A percentile compares a stretch with the other conserved stretches of the same genome.
phyloP scores from a whole-genome alignment of 1,140 invertebrate genomes.

The Rhysida immarginata region DNA sequence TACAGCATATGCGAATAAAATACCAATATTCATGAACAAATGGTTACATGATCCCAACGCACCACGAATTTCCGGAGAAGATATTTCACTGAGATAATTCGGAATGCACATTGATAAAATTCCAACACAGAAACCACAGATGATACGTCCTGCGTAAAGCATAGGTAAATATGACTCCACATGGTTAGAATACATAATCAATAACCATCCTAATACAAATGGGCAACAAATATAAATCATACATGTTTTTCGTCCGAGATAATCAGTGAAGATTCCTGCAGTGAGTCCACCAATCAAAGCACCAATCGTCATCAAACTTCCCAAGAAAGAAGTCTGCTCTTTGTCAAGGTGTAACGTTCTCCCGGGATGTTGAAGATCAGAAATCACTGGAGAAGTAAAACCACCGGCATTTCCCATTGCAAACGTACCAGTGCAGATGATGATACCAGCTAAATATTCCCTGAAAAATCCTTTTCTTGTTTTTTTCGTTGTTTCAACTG shows the following conservation, averaged over 20 bases:
- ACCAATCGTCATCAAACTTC: constrained; percentile 26
- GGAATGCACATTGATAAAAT: constrained; percentile 41
- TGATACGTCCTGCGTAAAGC: constrained; percentile 41
- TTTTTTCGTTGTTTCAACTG: too few relatives aligned
- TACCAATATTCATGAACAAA: constrained; percentile 56
- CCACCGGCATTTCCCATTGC: constrained; percentile 43
- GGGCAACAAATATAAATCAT: constrained; percentile 41
- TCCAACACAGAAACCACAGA: constrained; percentile 45
- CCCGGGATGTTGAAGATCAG: constrained; percentile 33
- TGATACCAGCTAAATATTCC: constrained; percentile 36
- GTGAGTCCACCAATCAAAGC: constrained; percentile 26
- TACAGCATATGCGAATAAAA: constrained; percentile 54
- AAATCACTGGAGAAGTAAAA: constrained; percentile 55
- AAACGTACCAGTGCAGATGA: constrained; percentile 38
- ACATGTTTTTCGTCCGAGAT: constrained; percentile 23
- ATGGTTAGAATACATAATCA: constrained; percentile 45
- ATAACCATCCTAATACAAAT: constrained; percentile 49
- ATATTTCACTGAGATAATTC: constrained; percentile 79
- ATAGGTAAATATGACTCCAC: constrained; percentile 29
- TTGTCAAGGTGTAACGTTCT: constrained; percentile 23
- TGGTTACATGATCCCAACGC: constrained; percentile 65
- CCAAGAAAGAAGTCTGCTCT: constrained; percentile 23
- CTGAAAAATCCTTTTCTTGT: too few relatives aligned
- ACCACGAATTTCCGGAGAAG: constrained; percentile 63
- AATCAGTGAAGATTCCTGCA: constrained; percentile 35